phyloP scores from a whole-genome alignment of 2,888 invertebrate genomes.

The Tillus elongatus region DNA sequence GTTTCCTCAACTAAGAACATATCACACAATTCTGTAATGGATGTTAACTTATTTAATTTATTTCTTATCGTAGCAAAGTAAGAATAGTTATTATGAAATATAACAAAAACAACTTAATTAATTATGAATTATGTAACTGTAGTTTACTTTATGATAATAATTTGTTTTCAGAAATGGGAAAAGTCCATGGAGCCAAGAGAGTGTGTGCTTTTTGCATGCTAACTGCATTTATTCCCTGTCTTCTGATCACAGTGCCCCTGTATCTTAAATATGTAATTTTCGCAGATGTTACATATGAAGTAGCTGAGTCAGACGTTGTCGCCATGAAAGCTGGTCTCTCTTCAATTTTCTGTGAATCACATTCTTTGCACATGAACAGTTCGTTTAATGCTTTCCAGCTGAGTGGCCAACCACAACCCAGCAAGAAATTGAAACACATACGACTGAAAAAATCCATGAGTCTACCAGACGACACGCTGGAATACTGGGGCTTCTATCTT shows the following conservation, averaged over 20 bases:
- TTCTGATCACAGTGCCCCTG: constrained; percentile 66
- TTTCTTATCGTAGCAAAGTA: no score
- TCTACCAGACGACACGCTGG: constrained; percentile 74
- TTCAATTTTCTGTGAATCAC: constrained; percentile 71
- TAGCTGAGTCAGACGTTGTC: constrained; percentile 77
- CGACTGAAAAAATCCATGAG: constrained; percentile 72
- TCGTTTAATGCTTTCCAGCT: constrained; percentile 45
- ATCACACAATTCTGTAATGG: no score
- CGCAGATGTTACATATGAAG: constrained; percentile 66
- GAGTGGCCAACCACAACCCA: constrained; percentile 53
- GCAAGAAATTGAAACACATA: constrained; percentile 61
- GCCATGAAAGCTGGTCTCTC: constrained; percentile 77
- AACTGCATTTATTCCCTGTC: constrained; percentile 64
- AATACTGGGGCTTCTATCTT: constrained; percentile 83
- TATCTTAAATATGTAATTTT: constrained; percentile 68
- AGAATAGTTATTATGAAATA: no score
- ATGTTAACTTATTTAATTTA: no score
- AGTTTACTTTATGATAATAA: not conserved
- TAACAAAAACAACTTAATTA: no score
- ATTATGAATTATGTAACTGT: no score
- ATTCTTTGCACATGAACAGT: constrained; percentile 67
- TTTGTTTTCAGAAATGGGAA: constrained; percentile 35
- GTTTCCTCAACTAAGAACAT: no score
- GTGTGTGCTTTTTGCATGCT: constrained; percentile 69
- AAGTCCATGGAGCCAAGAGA: constrained; percentile 72